Evolutionary conservation across 2,113 vertebrate genomes (phyloP).

Genomic region (Rynchops niger): DNA sequence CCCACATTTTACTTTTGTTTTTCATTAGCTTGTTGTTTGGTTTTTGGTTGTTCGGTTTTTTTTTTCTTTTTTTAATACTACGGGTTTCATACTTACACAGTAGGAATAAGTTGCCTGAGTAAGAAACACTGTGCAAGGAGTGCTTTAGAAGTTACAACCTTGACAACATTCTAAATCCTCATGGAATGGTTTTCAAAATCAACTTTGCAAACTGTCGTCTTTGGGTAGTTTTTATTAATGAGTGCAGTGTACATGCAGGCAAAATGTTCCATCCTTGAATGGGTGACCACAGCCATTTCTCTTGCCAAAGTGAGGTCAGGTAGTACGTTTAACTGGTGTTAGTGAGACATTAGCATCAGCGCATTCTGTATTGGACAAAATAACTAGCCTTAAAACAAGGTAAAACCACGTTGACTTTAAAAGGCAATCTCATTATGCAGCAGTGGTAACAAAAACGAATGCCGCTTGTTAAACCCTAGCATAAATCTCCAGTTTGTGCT

Average conservation of each 20-base stretch:
- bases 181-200: background rate
- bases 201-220: background rate
- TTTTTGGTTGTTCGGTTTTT: background rate
- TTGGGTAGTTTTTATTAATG: constrained; percentile 27
- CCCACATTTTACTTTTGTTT: background rate
- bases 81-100: background rate
- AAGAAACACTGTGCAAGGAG: background rate
- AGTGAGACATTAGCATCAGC: background rate
- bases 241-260: background rate
- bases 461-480: background rate
- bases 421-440: constrained; percentile 52
- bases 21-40: background rate
- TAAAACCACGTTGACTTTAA: background rate
- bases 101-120: background rate
- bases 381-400: constrained; percentile 10
- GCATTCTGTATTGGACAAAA: background rate
- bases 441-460: constrained; percentile 16
- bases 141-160: background rate
- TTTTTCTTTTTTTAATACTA: background rate
- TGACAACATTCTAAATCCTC: background rate
- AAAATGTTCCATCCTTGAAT: background rate
- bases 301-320: background rate
- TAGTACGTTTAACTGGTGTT: background rate
- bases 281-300: background rate
- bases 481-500: constrained; percentile 37